These are phyloP conservation scores for Drosophila albomicans DNA, from an alignment of 1,140 invertebrate species.

Conservation along the genomic window DNA sequence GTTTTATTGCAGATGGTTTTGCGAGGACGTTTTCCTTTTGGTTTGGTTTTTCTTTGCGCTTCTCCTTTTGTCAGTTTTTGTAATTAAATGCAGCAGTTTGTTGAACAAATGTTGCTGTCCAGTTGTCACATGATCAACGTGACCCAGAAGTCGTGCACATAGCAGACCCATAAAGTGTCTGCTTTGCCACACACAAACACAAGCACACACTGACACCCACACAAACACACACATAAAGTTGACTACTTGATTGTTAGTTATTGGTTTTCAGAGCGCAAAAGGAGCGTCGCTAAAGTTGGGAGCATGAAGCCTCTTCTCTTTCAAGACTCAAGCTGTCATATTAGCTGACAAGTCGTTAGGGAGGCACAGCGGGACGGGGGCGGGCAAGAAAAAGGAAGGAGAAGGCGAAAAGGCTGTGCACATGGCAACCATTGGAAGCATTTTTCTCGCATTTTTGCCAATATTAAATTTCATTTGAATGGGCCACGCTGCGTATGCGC, in stretches of 20 bases:
- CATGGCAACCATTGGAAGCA: slow-evolving; percentile 40
- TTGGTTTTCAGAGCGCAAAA: slow-evolving; percentile 29
- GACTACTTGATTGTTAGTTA: slow-evolving; percentile 49
- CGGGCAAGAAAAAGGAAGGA: background rate
- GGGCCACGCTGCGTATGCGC: slow-evolving; percentile 70
- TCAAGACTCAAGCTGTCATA: slow-evolving; percentile 75
- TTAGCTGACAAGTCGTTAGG: slow-evolving; percentile 66
- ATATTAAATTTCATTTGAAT: slow-evolving; percentile 68
- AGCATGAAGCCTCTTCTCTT: background rate
- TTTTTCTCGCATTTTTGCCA: slow-evolving; percentile 46
- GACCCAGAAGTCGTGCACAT: slow-evolving; percentile 67
- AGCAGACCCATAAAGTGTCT: slow-evolving; percentile 70
- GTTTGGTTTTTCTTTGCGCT: background rate
- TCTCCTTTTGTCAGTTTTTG: slow-evolving; percentile 43
- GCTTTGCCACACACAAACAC: slow-evolving; percentile 21
- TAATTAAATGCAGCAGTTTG: slow-evolving; percentile 70
- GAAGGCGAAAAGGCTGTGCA: background rate
- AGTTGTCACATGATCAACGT: slow-evolving; percentile 73
- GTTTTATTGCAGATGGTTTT: slow-evolving; percentile 5
- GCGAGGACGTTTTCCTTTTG: background rate
- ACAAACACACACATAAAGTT: slow-evolving; percentile 28
- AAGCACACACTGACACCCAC: slow-evolving; percentile 7
- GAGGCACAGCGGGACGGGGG: background rate
- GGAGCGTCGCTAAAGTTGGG: background rate
- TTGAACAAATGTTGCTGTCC: slow-evolving; percentile 61